A percentile compares a stretch with the other conserved stretches of the same genome.
phyloP scores from a whole-genome alignment of 2,797 vertebrate genomes.

The Acanthis flammea region DNA sequence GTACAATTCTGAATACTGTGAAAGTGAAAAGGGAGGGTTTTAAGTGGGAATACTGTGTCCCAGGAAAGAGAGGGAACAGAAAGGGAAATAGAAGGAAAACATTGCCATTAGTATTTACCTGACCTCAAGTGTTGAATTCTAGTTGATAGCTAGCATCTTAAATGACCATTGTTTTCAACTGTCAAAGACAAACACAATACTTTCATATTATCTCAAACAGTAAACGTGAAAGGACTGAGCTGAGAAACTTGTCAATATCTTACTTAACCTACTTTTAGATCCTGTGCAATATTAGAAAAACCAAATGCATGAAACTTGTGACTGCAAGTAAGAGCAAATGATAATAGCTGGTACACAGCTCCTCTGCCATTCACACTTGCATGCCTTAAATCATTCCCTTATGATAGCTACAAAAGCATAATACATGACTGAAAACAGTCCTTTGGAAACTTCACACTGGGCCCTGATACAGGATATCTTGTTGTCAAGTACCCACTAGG shows the following conservation, averaged over 20 bases:
- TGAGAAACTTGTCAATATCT: background rate
- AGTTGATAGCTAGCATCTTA: background rate
- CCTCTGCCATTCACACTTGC: background rate
- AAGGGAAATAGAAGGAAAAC: background rate
- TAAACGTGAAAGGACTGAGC: background rate
- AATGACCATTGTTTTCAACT: background rate
- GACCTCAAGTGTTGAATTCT: background rate
- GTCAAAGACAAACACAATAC: background rate
- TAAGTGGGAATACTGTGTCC: accelerated
- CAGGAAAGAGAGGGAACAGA: background rate
- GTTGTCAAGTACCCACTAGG: background rate
- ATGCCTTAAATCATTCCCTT: background rate
- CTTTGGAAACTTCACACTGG: background rate
- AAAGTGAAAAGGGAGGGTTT: background rate
- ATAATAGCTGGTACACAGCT: background rate
- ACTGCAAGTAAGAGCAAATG: background rate
- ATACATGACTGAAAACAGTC: background rate
- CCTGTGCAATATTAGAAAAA: background rate
- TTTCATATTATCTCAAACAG: background rate
- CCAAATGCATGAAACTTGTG: background rate
- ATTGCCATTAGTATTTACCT: background rate
- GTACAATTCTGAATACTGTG: background rate
- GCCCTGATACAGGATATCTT: background rate
- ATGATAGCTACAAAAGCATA: background rate
- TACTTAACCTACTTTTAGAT: background rate